A percentile compares a stretch with the other conserved stretches of the same genome.
Conservation (phyloP, 2,888 invertebrate genomes). For the Habrosyne pyritoides region DNA sequence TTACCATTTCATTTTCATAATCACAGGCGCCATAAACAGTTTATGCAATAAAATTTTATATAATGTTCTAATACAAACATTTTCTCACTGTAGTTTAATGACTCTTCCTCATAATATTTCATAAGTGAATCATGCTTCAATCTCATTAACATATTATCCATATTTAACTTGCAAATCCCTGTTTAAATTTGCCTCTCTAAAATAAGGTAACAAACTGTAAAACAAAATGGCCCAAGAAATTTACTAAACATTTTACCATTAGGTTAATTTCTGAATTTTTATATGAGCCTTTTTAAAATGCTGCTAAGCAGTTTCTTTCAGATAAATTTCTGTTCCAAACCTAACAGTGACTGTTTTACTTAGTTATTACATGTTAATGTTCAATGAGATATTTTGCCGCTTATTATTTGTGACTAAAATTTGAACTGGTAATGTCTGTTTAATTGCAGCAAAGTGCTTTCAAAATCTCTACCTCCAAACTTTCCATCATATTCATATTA, state of each 20-base stretch:
- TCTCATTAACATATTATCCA: background rate
- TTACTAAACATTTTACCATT: no score
- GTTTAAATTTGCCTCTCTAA: no score
- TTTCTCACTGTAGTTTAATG: background rate
- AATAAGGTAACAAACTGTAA: no score
- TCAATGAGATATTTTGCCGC: background rate
- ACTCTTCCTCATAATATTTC: background rate
- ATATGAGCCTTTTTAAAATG: background rate
- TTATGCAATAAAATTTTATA: no score
- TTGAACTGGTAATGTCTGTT: conserved; percentile 67
- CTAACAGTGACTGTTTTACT: background rate
- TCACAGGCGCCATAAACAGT: background rate
- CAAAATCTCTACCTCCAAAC: conserved; percentile 68
- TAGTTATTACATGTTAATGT: background rate
- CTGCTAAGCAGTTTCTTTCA: background rate
- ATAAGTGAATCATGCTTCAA: background rate
- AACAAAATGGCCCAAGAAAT: no score
- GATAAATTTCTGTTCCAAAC: no score
- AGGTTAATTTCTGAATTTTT: no score
- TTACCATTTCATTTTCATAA: conserved; percentile 15
- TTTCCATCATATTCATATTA: conserved; percentile 59
- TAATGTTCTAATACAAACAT: background rate
- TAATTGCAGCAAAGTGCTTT: conserved; percentile 65
- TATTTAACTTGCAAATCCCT: background rate
- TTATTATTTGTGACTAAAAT: conserved; percentile 32